Base-by-base conservation (phyloP, 2,113 vertebrate species). In the Elephantulus edwardii region DNA sequence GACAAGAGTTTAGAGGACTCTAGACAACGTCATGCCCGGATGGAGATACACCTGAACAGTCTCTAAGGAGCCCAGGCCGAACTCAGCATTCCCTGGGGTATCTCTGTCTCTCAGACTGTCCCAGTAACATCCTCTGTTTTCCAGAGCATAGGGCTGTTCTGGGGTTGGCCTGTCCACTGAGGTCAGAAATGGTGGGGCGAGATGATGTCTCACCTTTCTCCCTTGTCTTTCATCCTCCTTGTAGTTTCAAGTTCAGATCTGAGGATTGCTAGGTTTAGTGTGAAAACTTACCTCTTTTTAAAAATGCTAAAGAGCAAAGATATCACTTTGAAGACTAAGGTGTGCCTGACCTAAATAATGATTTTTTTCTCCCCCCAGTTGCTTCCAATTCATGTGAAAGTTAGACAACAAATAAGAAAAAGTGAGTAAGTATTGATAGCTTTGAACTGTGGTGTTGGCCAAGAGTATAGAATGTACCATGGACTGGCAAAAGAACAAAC, bases 121-220 rank as follows among this genome's bases (percentile, higher is more conserved):
- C n/a, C 16, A 26, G 26, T 17, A 30, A 71, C 12, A 19, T 44
- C 56, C 62, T 54, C 14, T 24, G 40, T 3, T 4, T 16, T 60
- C 28, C 9, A 17, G 26, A 56, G 35, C 9, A 2, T 0, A 6
- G 26, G 2, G 33, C 24, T 28, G 8, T 22, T 48, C 13, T 9
- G 42, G 77, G n/a, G 30, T 3, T 62, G 14, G 58, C 16, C 12
- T 1, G 38, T 10, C 3, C n/a, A 35, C 74, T 2, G 22, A 88
- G 68, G 46, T 26, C 8, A 48, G 72, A 75, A 38, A 22, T 0
- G 5, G 26, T 10, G 26, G 19, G 17, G 22, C 40, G n/a, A 11
- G 2, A 20, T 0, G 30, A 8, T n/a, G 1, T n/a, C 35, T 74
- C 1, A 0, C 10, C n/a, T 5, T 38, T 5, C 46, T 8, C 30